phyloP scores from a whole-genome alignment of 2,113 vertebrate genomes.

The Ceyx cyanopectus region DNA sequence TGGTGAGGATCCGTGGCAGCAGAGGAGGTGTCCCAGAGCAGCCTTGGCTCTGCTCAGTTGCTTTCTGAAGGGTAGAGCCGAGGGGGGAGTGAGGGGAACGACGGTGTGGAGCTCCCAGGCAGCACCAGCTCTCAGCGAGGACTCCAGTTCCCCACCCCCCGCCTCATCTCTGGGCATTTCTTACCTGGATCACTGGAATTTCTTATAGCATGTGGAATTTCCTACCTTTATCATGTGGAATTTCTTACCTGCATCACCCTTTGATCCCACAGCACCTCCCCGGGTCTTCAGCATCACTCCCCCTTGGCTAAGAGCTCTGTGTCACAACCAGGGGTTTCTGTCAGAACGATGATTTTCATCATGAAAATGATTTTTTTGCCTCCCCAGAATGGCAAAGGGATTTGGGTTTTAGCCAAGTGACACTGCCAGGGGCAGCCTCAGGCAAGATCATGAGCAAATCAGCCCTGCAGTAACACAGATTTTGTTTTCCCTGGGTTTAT shows the following conservation, averaged over 20 bases:
- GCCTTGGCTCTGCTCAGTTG: too few species aligned
- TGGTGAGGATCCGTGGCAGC: neutral
- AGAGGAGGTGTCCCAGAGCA: neutral
- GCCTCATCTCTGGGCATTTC: rapidly evolving
- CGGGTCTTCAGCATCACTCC: neutral
- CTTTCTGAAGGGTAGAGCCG: neutral
- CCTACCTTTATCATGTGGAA: too few species aligned
- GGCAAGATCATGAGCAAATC: neutral
- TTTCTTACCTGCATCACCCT: neutral
- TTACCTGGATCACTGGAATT: neutral
- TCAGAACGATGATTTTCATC: neutral
- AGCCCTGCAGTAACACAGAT: neutral
- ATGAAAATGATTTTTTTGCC: neutral
- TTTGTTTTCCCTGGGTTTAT: neutral
- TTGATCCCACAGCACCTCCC: neutral
- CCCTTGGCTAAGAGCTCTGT: neutral
- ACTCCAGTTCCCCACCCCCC: neutral
- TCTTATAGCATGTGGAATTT: too few species aligned
- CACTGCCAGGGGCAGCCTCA: neutral
- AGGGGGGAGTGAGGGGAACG: neutral
- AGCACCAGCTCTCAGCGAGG: neutral
- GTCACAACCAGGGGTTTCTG: neutral
- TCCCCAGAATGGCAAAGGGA: neutral
- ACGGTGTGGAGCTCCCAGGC: neutral
- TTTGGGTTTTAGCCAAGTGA: neutral